Conservation (phyloP, 2,888 invertebrate genomes). For the Vesta saturnalis region DNA sequence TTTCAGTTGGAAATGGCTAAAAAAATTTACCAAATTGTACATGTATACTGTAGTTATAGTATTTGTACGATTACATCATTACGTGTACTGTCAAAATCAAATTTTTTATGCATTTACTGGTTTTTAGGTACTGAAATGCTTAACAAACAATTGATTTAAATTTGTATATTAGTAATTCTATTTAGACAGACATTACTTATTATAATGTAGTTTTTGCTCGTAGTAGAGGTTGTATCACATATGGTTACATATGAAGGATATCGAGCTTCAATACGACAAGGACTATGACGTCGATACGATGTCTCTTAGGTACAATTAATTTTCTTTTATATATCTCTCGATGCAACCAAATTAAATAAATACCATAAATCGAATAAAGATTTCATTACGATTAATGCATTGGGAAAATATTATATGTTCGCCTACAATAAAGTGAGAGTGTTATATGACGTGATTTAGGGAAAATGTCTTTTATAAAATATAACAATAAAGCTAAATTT, state of each 20-base stretch:
- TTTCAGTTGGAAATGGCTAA: neutral
- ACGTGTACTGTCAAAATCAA: neutral
- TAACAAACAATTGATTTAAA: constrained; percentile 7
- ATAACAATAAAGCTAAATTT: constrained; percentile 3
- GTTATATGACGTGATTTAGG: constrained; percentile 13
- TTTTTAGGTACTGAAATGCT: neutral
- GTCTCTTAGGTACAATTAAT: constrained; percentile 23
- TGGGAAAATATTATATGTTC: constrained; percentile 8
- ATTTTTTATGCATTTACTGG: neutral
- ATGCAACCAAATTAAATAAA: constrained; percentile 1
- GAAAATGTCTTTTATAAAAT: constrained; percentile 11
- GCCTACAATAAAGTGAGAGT: neutral
- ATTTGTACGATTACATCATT: no score
- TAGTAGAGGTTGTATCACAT: constrained; percentile 39
- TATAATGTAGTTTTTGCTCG: constrained; percentile 17
- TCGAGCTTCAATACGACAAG: constrained; percentile 33
- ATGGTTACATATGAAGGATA: constrained; percentile 42
- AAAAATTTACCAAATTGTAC: neutral
- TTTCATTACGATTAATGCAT: constrained; percentile 3
- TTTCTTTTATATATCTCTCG: constrained; percentile 27
- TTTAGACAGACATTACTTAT: no score
- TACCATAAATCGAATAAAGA: constrained; percentile 5
- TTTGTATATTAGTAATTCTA: neutral
- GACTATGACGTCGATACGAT: neutral
- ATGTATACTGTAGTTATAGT: neutral